phyloP scores from a whole-genome alignment of 2,888 invertebrate species.

The Scaptomyza parva region DNA sequence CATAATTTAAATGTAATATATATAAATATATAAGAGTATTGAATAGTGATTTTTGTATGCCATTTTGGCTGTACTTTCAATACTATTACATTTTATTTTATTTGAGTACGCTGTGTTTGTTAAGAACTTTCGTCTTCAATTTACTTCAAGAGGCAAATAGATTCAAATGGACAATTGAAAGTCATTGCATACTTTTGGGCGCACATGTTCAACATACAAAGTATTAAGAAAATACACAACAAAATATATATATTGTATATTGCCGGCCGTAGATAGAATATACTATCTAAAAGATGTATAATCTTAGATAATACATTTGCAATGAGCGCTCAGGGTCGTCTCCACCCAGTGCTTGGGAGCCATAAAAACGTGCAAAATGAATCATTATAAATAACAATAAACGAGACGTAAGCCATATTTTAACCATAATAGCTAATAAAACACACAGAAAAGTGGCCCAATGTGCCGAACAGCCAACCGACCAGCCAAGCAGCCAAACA shows the following conservation, averaged over 20 bases:
- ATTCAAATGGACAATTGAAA: slow-evolving; percentile 13
- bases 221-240: slow-evolving; percentile 20
- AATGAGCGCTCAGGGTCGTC: slow-evolving; percentile 34
- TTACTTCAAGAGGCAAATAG: not conserved
- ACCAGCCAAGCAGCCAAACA: slow-evolving; percentile 21
- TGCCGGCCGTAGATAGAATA: slow-evolving; percentile 14
- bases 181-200: slow-evolving; percentile 11
- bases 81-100: too few species aligned
- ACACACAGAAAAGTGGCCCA: slow-evolving; percentile 67
- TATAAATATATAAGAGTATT: too few species aligned
- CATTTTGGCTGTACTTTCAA: too few species aligned
- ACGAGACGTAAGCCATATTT: slow-evolving; percentile 74
- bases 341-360: slow-evolving; percentile 56
- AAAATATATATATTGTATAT: slow-evolving; percentile 36
- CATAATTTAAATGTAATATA: too few species aligned
- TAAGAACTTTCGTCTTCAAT: not conserved
- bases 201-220: not conserved
- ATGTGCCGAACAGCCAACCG: slow-evolving; percentile 16
- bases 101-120: too few species aligned
- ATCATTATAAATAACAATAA: slow-evolving; percentile 79
- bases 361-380: slow-evolving; percentile 78
- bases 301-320: slow-evolving; percentile 23
- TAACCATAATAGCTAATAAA: slow-evolving; percentile 77
- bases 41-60: too few species aligned
- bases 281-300: not conserved